Percentiles rank a stretch among this genome's conserved stretches.
phyloP scores from a whole-genome alignment of 2,888 invertebrate species.

The Drosophila ochracea region DNA sequence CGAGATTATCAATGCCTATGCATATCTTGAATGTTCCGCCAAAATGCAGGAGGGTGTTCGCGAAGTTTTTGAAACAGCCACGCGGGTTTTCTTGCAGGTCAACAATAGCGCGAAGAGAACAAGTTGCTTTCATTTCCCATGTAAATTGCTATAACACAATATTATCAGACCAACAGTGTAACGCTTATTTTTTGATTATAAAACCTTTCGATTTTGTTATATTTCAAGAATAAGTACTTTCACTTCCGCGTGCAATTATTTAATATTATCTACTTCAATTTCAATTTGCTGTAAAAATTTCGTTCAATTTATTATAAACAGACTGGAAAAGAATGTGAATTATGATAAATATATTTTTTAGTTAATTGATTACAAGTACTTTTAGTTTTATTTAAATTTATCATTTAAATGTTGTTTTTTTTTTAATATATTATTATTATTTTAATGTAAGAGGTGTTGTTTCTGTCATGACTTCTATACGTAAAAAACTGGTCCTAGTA shows the following conservation, averaged over 20 bases:
- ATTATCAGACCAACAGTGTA: not conserved
- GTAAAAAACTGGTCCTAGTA: constrained; percentile 98
- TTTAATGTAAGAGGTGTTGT: not conserved
- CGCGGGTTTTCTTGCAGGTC: constrained; percentile 93
- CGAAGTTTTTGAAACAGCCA: constrained; percentile 99
- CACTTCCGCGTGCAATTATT: constrained; percentile 1
- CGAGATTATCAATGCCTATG: constrained; percentile 98
- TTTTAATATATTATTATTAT: too few relatives aligned
- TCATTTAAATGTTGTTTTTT: too few relatives aligned
- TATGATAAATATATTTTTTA: not conserved
- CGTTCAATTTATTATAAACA: not conserved
- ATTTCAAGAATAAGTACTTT: not conserved
- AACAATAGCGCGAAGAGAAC: constrained; percentile 95
- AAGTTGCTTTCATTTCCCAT: constrained; percentile 93
- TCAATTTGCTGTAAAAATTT: constrained; percentile 11
- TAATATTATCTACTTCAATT: constrained; percentile 16
- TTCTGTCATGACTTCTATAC: constrained; percentile 92
- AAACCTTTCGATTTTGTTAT: not conserved
- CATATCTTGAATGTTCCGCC: constrained; percentile 99
- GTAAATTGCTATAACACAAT: not conserved
- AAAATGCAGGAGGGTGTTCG: constrained; percentile 99
- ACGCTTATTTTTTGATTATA: not conserved
- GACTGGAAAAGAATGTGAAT: not conserved
- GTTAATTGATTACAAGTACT: not conserved
- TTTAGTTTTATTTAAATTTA: not conserved